Base-by-base conservation (phyloP, 2,888 invertebrate genomes). In the Philonicus albiceps region DNA sequence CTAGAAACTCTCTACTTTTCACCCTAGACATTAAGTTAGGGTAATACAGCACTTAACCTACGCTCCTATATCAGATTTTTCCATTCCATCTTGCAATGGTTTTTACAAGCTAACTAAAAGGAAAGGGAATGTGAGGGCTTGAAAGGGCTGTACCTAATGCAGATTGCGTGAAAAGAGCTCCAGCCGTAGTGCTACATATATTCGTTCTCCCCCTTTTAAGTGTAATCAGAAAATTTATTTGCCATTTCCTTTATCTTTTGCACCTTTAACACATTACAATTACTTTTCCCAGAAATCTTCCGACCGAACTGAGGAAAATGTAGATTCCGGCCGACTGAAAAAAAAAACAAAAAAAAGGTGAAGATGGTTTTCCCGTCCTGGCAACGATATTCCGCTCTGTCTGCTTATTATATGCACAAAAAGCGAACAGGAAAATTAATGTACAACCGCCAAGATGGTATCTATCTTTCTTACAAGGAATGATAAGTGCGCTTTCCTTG, bases 201-300 rank as follows among this genome's bases (percentile, higher is more conserved):
- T 27, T 64, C 22, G n/a, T 19, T 13, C 34, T 13, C 76, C 40
- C 43, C 75, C 30, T 34, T 40, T 43, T 73, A 30, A 37, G 78
- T 73, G 78, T 86, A 86, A 86, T 86, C 86, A 78, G 86, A 64
- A 72, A 86, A 86, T 86, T 86, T 78, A 86, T 86, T 76, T 64
- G 72, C 76, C 64, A 80, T 80, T 86, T 64, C 72, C 64, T 78
- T 80, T 76, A 86, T 86, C 86, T 72, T 86, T 84, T 64, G 64
- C 86, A 86, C 86, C 86, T 86, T 86, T 75, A 73, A 76, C 86
- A 76, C 84, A 84, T 84, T 84, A 84, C 84, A 84, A 84, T 73
- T 73, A 84, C 27, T 27, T 43, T 37, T n/a, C 43, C 84, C 84
- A 27, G 22, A 37, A 19, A 34, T 55, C 53, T 34, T 73, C 22